Percentiles rank a stretch among this genome's conserved stretches.
These are phyloP conservation scores for Nineta flava DNA, from an alignment of 2,888 invertebrate genomes.

Conservation along the genomic window DNA sequence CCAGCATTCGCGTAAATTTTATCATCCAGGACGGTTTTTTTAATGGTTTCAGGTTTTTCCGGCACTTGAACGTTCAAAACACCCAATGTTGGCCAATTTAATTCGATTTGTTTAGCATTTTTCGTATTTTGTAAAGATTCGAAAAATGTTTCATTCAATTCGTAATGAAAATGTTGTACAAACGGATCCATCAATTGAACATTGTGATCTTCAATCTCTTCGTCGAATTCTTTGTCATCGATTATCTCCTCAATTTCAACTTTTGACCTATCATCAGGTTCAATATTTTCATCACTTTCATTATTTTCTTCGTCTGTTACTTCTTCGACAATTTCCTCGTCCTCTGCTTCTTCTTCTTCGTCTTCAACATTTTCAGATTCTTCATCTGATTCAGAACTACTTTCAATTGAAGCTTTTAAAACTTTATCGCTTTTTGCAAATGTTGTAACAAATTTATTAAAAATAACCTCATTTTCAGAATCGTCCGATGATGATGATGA, in stretches of 20 bases:
- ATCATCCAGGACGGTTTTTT: background rate
- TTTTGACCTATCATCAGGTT: background rate
- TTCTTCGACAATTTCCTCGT: background rate
- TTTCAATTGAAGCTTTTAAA: background rate
- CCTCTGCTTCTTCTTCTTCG: background rate
- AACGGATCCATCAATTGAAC: constrained; percentile 42
- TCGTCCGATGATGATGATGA: background rate
- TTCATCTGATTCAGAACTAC: background rate
- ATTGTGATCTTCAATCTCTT: constrained; percentile 22
- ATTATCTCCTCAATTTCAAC: background rate
- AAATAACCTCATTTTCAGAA: background rate
- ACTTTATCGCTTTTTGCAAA: background rate
- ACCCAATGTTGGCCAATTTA: constrained; percentile 46
- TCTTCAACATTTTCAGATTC: background rate
- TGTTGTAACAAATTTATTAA: background rate
- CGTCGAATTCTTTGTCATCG: constrained; percentile 6
- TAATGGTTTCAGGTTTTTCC: constrained; percentile 10
- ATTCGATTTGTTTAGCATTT: constrained; percentile 28
- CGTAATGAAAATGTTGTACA: constrained; percentile 47
- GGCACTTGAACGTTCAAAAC: constrained; percentile 44
- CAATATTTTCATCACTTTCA: background rate
- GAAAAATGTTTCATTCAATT: constrained; percentile 46
- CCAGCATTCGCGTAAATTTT: background rate
- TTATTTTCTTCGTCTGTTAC: background rate
- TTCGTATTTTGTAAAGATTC: constrained; percentile 35